These are phyloP conservation scores for Chiroxiphia lanceolata DNA, from an alignment of 2,797 vertebrate species.

Conservation along the genomic window DNA sequence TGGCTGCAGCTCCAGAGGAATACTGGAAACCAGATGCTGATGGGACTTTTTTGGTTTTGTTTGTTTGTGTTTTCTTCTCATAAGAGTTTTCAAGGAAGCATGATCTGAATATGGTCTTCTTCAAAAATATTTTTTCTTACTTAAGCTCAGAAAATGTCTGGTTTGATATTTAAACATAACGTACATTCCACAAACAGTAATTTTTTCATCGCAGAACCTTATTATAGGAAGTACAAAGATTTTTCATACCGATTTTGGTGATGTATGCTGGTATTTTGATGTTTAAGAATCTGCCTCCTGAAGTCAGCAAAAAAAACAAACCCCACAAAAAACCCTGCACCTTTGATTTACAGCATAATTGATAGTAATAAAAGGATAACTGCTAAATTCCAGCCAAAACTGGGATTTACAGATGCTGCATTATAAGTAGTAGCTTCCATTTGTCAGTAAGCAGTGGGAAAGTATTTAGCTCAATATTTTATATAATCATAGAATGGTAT, in stretches of 20 bases:
- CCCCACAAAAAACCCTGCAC: background rate
- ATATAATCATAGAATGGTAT: background rate
- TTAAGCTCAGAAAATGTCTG: background rate
- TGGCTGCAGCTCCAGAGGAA: background rate
- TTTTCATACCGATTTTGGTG: background rate
- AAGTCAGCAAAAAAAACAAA: background rate
- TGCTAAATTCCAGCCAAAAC: background rate
- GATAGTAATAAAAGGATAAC: background rate
- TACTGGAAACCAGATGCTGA: background rate
- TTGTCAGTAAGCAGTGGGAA: background rate
- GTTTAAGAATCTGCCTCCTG: background rate
- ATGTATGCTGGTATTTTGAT: background rate
- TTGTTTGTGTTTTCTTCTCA: background rate
- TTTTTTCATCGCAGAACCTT: background rate
- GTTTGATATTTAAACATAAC: background rate
- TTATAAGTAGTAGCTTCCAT: background rate
- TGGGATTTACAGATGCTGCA: background rate
- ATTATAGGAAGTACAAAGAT: background rate
- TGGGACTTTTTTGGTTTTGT: background rate
- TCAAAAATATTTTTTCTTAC: background rate
- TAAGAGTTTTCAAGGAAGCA: background rate
- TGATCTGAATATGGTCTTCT: background rate
- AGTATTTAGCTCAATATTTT: background rate
- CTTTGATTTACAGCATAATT: background rate
- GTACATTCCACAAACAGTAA: background rate